Evolutionary conservation across 2,888 invertebrate genomes (phyloP).

Genomic region (Acanthosoma haemorrhoidale): DNA sequence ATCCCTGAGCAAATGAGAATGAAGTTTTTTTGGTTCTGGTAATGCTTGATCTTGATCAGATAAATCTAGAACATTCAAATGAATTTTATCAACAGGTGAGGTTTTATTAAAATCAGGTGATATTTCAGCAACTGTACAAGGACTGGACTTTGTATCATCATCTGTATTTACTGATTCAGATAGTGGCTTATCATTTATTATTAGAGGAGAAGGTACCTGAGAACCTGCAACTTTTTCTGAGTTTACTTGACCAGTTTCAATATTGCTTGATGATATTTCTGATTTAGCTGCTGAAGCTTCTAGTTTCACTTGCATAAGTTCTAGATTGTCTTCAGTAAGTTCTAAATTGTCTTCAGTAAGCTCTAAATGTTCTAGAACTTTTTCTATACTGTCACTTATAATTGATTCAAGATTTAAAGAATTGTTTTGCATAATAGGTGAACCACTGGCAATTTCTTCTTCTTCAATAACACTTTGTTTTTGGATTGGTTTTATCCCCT

Average conservation of each 20-base stretch:
- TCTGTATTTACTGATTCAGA: slow-evolving; percentile 24
- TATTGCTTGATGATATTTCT: background rate
- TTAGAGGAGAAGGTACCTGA: slow-evolving; percentile 10
- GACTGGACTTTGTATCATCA: slow-evolving; percentile 27
- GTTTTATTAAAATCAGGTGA: slow-evolving; percentile 26
- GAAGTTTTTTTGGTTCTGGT: slow-evolving; percentile 17
- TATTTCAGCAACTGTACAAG: slow-evolving; percentile 26
- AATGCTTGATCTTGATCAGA: slow-evolving; percentile 23
- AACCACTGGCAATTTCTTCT: slow-evolving; percentile 35
- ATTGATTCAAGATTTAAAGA: background rate
- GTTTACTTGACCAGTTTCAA: background rate
- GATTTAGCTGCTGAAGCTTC: background rate
- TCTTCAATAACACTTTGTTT: slow-evolving; percentile 37
- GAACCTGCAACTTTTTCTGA: background rate
- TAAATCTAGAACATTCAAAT: background rate
- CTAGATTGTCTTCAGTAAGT: slow-evolving; percentile 18
- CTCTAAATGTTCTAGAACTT: background rate
- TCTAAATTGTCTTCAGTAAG: slow-evolving; percentile 19
- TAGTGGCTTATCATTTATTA: slow-evolving; percentile 19
- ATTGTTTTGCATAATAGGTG: slow-evolving; percentile 31
- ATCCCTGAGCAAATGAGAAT: slow-evolving; percentile 18
- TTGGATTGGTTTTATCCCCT: slow-evolving; percentile 30
- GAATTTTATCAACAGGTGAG: slow-evolving; percentile 17
- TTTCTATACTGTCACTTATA: background rate
- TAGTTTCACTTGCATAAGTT: background rate